Evolutionary conservation across 2,797 vertebrate genomes (phyloP), one percentile per base, ranked within the genome.

Genomic region (Spea hammondii): DNA sequence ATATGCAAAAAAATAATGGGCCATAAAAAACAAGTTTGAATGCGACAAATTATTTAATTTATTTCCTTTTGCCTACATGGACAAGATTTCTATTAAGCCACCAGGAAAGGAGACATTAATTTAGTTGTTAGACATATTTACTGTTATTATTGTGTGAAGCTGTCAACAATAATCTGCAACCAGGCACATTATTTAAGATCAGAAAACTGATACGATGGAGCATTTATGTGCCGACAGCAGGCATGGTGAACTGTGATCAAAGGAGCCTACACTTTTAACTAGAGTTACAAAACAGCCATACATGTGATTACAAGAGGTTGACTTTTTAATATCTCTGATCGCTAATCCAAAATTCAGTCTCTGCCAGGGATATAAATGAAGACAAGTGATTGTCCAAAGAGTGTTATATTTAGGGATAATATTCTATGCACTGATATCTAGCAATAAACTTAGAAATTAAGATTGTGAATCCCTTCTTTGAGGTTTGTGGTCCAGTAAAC

Each of bases 1-100:
- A 88, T 86, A 84, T 75, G 68, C 67, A 83, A 85, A 88, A 88
- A 84, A 88, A 83, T 62, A 72, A 77, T 73, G 62, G 55, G 57
- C 70, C 6, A 13, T 72, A 74, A 74, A 67, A 44, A 55, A 62
- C 9, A 62, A 17, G 10, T 5, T 17, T 4, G n/a, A 5, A 48
- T 46, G 65, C 66, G 50, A 68, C 54, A 62, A n/a, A 48, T 67
- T 7, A 79, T 47, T 53, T 57, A 51, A 8, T 69, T 62, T 62
- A 46, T 62, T 45, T 70, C 9, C 45, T 5, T 5, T 54, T 55
- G 12, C 73, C 47, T 53, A 10, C 49, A 6, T 17, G 47, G 49
- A 66, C 44, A 62, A 45, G 64, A 44, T 14, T 54, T 45, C 14
- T 64, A 5, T 53, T 48, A 14, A n/a, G 5, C 57, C 8, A 54